These are phyloP conservation scores for Tetrax tetrax DNA, from an alignment of 2,113 vertebrate genomes.

Conservation along the genomic window DNA sequence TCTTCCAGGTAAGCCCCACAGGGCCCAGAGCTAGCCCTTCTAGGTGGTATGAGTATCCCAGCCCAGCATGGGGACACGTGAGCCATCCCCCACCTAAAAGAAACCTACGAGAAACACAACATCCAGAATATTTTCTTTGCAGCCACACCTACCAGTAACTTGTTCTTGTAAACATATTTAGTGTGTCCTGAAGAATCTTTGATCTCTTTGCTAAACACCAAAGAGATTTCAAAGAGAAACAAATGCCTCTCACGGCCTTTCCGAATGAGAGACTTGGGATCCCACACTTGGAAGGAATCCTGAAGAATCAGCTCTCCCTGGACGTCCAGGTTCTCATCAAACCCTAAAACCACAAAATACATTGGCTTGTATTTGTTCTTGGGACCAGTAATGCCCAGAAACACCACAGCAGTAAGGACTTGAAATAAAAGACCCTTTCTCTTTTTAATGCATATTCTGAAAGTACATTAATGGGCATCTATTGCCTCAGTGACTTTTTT, in stretches of 20 bases:
- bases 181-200: conserved; percentile 97
- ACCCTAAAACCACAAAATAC: conserved; percentile 80
- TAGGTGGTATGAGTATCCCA: background rate
- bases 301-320: conserved; percentile 98
- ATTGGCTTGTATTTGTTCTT: background rate
- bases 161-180: conserved; percentile 99
- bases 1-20: background rate
- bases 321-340: conserved; percentile 96
- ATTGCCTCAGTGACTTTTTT: background rate
- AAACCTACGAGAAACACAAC: background rate
- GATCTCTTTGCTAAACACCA: conserved; percentile 98
- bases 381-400: background rate
- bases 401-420: background rate
- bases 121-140: background rate
- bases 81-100: background rate
- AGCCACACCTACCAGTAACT: conserved; percentile 87
- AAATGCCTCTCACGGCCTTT: conserved; percentile 96
- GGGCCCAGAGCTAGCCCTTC: background rate
- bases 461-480: background rate
- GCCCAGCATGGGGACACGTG: background rate
- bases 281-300: conserved; percentile 99
- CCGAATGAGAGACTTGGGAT: conserved; percentile 96
- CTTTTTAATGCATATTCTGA: background rate
- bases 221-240: conserved; percentile 98
- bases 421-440: background rate